phyloP scores from a whole-genome alignment of 92 coral and sea anemone genomes.

The Scolanthus callimorphus region DNA sequence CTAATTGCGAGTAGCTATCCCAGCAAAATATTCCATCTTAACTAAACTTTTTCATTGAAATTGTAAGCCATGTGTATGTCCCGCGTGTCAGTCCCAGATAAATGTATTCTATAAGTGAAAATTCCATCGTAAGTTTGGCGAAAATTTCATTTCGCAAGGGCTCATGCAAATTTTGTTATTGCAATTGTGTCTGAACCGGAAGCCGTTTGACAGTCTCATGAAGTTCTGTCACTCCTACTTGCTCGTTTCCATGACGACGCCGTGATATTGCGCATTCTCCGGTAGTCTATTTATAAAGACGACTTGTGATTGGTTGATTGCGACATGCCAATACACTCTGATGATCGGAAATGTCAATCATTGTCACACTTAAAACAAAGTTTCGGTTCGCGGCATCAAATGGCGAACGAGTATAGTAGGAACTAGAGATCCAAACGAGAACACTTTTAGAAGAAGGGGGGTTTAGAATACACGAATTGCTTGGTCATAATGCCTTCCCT shows the following conservation, averaged over 20 bases:
- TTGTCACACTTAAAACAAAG: conserved; percentile 64
- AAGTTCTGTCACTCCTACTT: conserved; percentile 45
- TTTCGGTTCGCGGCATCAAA: conserved; percentile 39
- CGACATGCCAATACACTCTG: conserved; percentile 71
- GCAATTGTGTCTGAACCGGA: conserved; percentile 54
- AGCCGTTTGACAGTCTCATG: conserved; percentile 56
- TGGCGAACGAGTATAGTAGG: conserved; percentile 23
- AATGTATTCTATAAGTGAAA: too few relatives aligned
- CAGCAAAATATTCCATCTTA: background rate
- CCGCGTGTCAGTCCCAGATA: too few relatives aligned
- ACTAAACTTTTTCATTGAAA: too few relatives aligned
- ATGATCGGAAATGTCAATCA: conserved; percentile 73
- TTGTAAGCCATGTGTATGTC: too few relatives aligned
- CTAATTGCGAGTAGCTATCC: conserved; percentile 19
- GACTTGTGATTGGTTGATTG: conserved; percentile 50
- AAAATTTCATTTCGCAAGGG: conserved; percentile 10
- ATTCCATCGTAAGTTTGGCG: background rate
- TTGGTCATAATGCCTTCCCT: conserved; percentile 65
- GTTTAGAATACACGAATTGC: background rate
- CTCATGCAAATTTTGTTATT: conserved; percentile 32
- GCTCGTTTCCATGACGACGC: conserved; percentile 19
- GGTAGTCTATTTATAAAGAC: background rate
- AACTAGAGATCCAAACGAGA: background rate
- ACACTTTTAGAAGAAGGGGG: conserved; percentile 2
- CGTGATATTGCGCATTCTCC: conserved; percentile 17